These are phyloP conservation scores for Ephestia elutella DNA, from an alignment of 1,140 invertebrate species.

Conservation along the genomic window DNA sequence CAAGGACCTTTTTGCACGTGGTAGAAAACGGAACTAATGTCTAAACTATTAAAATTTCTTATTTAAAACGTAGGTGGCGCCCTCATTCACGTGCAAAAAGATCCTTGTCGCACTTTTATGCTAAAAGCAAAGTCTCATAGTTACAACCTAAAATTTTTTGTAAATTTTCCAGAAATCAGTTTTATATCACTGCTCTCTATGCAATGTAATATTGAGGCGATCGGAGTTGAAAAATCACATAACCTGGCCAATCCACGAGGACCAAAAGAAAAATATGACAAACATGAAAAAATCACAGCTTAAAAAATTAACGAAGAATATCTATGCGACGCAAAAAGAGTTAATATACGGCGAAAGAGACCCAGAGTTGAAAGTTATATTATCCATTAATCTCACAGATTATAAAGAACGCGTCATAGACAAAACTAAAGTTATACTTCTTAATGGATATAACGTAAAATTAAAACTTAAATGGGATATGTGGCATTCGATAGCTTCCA, in stretches of 20 bases:
- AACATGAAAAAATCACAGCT: background rate
- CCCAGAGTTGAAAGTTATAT: background rate
- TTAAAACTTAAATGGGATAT: background rate
- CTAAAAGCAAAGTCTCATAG: no score
- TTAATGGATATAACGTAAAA: background rate
- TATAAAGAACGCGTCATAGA: background rate
- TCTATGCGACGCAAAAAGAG: background rate
- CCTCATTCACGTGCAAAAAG: no score
- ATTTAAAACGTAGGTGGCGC: no score
- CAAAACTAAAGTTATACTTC: background rate
- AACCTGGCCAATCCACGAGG: background rate
- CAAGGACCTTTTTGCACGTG: no score
- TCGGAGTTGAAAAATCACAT: background rate
- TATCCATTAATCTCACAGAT: background rate
- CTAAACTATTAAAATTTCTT: no score
- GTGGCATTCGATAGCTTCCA: background rate
- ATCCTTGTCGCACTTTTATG: no score
- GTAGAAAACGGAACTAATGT: no score
- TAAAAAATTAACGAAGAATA: background rate
- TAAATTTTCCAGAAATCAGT: background rate
- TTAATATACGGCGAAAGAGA: background rate
- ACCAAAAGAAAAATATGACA: background rate
- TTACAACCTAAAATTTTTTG: no score
- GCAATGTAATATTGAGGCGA: background rate
- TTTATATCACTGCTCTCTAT: background rate